phyloP scores from a whole-genome alignment of 2,888 invertebrate genomes.

The Vandiemenella viatica region DNA sequence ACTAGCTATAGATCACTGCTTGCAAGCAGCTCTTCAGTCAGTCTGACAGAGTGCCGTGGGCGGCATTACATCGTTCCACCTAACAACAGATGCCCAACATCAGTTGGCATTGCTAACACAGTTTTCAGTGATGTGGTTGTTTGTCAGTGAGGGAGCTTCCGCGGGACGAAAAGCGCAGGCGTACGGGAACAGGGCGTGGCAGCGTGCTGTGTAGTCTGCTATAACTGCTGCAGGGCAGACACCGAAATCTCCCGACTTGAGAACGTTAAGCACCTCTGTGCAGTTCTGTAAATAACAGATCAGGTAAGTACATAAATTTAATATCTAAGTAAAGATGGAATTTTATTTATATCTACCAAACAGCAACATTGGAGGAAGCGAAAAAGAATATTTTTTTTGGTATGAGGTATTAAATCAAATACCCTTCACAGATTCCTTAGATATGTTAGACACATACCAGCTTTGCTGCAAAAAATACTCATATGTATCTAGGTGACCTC shows the following conservation, averaged over 20 bases:
- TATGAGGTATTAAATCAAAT: too few species aligned
- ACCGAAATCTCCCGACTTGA: constrained; percentile 69
- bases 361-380: too few species aligned
- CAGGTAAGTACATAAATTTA: background rate
- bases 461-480: too few species aligned
- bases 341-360: too few species aligned
- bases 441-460: too few species aligned
- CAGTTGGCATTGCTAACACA: constrained; percentile 26
- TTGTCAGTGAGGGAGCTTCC: constrained; percentile 19
- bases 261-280: constrained; percentile 59
- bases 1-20: too few species aligned
- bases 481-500: too few species aligned
- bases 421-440: too few species aligned
- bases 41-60: too few species aligned
- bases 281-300: constrained; percentile 47
- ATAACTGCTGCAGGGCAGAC: constrained; percentile 42
- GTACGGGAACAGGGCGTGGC: constrained; percentile 61
- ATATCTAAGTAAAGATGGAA: background rate
- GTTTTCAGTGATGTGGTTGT: constrained; percentile 25
- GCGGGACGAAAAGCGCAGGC: constrained; percentile 53
- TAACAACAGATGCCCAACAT: constrained; percentile 17
- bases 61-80: too few species aligned
- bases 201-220: constrained; percentile 53
- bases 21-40: too few species aligned
- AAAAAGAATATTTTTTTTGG: too few species aligned